Conservation (phyloP, 2,888 invertebrate species). For the Eurytoma californica region DNA sequence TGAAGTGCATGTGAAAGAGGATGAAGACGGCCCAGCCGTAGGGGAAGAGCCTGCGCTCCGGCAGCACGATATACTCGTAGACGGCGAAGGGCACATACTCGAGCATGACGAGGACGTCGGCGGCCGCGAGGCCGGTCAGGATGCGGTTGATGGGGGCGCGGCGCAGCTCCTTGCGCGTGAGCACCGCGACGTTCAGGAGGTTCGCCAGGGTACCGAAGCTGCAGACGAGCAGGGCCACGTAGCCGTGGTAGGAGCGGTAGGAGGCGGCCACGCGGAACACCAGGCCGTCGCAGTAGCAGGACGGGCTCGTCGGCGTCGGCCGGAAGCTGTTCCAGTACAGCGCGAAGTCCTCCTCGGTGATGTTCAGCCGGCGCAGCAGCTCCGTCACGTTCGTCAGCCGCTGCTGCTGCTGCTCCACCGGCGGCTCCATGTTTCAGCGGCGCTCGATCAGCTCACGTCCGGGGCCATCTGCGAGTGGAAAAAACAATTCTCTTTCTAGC, state of each 20-base stretch:
- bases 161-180: conserved; percentile 88
- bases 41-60: conserved; percentile 81
- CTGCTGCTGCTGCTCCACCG: conserved; percentile 5
- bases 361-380: conserved; percentile 61
- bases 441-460: conserved; percentile 15
- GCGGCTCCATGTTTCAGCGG: not conserved
- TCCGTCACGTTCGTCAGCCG: conserved; percentile 40
- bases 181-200: conserved; percentile 89
- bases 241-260: conserved; percentile 86
- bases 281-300: conserved; percentile 78
- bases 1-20: conserved; percentile 88
- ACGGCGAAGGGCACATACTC: conserved; percentile 87
- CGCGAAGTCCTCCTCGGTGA: conserved; percentile 67
- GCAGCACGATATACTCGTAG: conserved; percentile 81
- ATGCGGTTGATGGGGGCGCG: conserved; percentile 91
- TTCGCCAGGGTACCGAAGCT: conserved; percentile 92
- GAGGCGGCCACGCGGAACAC: conserved; percentile 79
- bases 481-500: not conserved
- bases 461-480: conserved; percentile 24
- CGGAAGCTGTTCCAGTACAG: conserved; percentile 62
- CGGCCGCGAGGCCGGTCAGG: conserved; percentile 89
- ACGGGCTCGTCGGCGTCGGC: conserved; percentile 8
- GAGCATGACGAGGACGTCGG: conserved; percentile 93
- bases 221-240: conserved; percentile 88
- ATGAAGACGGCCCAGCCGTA: conserved; percentile 85